Base-by-base conservation (phyloP, 2,888 invertebrate species). In the Hofmannophila pseudospretella region DNA sequence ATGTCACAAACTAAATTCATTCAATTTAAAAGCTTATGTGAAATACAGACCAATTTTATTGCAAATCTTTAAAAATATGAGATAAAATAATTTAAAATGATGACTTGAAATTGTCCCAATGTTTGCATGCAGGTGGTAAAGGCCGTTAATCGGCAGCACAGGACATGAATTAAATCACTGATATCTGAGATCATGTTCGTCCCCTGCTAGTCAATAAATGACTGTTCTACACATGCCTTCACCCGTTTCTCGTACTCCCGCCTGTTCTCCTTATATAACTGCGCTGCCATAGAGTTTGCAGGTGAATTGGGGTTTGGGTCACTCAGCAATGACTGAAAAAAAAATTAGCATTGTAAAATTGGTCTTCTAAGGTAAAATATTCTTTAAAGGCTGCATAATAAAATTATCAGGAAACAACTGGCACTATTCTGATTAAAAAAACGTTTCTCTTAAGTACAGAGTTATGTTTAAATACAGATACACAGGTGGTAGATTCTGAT, bases 241-340 rank as follows among this genome's bases (percentile, higher is more conserved):
- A 99, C 99, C 90, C 97, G 93, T 89, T 99, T 99, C 90, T 99
- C 98, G 85, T 99, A 99, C 89, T 99, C 99, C 70, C 99, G 92
- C 68, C 98, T 92, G 85, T 99, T 99, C 88, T 99, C 98, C 90
- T 98, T 98, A 89, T 99, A 99, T 69, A 99, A 92, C 89, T 99
- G 98, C 58, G 99, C 99, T 70, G 99, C 99, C 92, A 97, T 95
- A 61, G 97, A 98, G 88, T 99, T 99, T 61, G 99, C 99, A 68
- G 99, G 99, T 59, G 98, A 98, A 89, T 99, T 99, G 56, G 99
- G 99, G 88, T 99, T 99, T 48, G 99, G 99, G 89, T 99, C 99
- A 91, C 99, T 99, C 87, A 99, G 90, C 89, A 99, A 91, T 70
- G 98, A 98, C 97, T 99, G 92, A 70, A 94, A 92, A 62, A 61